A percentile compares a stretch with the other conserved stretches of the same genome.
phyloP scores from a whole-genome alignment of 2,113 vertebrate genomes.

The Callocephalon fimbriatum region DNA sequence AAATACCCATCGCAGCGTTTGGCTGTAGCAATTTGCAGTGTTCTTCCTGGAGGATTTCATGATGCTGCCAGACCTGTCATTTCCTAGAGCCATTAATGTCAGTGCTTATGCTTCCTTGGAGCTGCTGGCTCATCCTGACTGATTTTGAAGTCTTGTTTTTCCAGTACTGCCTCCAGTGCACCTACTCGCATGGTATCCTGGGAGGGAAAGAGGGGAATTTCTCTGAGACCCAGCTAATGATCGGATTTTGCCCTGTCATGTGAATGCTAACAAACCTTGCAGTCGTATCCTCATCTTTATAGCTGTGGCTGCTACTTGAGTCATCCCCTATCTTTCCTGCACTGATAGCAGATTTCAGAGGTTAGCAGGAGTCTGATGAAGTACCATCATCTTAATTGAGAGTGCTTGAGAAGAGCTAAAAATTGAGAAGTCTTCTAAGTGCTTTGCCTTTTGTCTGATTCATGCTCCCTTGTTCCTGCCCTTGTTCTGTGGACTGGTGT shows the following conservation, averaged over 20 bases:
- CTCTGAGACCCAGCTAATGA: not conserved
- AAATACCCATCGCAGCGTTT: not conserved
- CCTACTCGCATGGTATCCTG: not conserved
- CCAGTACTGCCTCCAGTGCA: not conserved
- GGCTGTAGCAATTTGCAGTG: not conserved
- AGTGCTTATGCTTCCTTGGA: not conserved
- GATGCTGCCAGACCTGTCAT: not conserved
- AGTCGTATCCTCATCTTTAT: not conserved
- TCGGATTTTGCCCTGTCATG: not conserved
- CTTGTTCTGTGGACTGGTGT: not conserved
- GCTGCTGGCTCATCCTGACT: not conserved
- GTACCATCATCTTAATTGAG: not conserved
- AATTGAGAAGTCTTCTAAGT: not conserved
- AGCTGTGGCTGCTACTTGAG: not conserved
- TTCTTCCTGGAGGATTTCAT: not conserved
- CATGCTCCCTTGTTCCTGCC: not conserved
- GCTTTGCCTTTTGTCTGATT: not conserved
- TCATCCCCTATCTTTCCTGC: not conserved
- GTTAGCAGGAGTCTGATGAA: not conserved
- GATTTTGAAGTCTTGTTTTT: not conserved
- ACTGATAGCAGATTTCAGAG: not conserved
- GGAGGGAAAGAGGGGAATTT: not conserved
- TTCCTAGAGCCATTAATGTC: conserved; percentile 1
- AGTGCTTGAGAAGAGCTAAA: conserved; percentile 21
- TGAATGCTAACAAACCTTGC: not conserved